Conservation (phyloP, 1,140 invertebrate genomes). For the Nixonia krombeini region DNA sequence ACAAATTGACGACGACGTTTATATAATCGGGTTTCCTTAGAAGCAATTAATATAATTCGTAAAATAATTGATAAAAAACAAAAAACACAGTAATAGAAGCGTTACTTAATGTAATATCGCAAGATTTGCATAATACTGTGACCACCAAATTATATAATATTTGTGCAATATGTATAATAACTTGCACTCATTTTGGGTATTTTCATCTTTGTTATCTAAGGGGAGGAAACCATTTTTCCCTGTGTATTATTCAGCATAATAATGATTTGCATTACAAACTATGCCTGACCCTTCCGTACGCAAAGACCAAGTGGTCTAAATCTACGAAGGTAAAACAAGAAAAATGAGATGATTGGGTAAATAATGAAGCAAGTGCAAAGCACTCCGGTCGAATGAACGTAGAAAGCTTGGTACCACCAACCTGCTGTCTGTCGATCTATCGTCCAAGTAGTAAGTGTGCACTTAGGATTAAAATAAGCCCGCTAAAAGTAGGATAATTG, state of each 20-base stretch:
- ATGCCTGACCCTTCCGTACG: slow-evolving; percentile 7
- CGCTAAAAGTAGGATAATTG: slow-evolving; percentile 62
- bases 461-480: slow-evolving; percentile 67
- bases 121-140: too few species aligned
- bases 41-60: too few species aligned
- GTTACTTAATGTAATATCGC: too few species aligned
- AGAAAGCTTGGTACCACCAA: slow-evolving; percentile 41
- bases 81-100: too few species aligned
- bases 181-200: too few species aligned
- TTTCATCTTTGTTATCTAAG: too few species aligned
- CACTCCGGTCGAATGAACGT: slow-evolving; percentile 45
- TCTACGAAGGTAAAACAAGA: slow-evolving; percentile 38
- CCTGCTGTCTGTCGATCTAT: slow-evolving; percentile 41
- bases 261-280: slow-evolving; percentile 3
- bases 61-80: too few species aligned
- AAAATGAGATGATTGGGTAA: slow-evolving; percentile 57
- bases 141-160: too few species aligned
- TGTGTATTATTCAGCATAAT: neutral
- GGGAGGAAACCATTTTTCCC: too few species aligned
- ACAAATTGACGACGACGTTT: too few species aligned
- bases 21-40: too few species aligned
- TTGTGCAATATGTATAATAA: too few species aligned
- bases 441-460: slow-evolving; percentile 50
- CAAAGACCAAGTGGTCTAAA: slow-evolving; percentile 15
- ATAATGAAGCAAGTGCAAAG: slow-evolving; percentile 62